Percentiles rank a stretch among this genome's conserved stretches.
Evolutionary conservation across 1,140 invertebrate species (phyloP).

Genomic region (Holotrichia oblita): DNA sequence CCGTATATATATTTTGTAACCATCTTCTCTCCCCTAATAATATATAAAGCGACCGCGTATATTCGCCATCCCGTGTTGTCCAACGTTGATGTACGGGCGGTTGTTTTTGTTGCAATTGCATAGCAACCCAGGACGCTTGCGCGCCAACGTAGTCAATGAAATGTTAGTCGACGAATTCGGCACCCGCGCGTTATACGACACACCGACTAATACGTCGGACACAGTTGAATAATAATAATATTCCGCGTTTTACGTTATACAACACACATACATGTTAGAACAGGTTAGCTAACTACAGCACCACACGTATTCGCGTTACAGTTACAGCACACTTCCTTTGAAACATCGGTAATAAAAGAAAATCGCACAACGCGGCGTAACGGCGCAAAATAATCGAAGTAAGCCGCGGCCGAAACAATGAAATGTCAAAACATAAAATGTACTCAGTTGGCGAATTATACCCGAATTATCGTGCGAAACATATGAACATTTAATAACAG

Average conservation of each 20-base stretch:
- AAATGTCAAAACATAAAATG: constrained; percentile 11
- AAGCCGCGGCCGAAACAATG: constrained; percentile 18
- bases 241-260: constrained; percentile 22
- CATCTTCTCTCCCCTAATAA: constrained; percentile 33
- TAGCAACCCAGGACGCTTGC: constrained; percentile 29
- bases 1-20: constrained; percentile 20
- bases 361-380: not conserved
- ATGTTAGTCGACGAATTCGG: constrained; percentile 14
- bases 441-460: not conserved
- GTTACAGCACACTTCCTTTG: not conserved
- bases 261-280: not conserved
- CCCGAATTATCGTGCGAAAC: not conserved
- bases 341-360: not conserved
- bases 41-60: constrained; percentile 14
- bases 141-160: constrained; percentile 27
- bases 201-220: not conserved
- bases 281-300: not conserved
- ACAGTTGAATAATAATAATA: constrained; percentile 8
- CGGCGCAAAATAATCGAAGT: not conserved
- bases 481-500: not conserved
- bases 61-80: constrained; percentile 34
- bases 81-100: constrained; percentile 14
- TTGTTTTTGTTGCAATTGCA: constrained; percentile 35
- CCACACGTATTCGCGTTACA: not conserved
- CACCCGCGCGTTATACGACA: constrained; percentile 17